phyloP scores from a whole-genome alignment of 2,797 vertebrate species.

The Anomalospiza imberbis region DNA sequence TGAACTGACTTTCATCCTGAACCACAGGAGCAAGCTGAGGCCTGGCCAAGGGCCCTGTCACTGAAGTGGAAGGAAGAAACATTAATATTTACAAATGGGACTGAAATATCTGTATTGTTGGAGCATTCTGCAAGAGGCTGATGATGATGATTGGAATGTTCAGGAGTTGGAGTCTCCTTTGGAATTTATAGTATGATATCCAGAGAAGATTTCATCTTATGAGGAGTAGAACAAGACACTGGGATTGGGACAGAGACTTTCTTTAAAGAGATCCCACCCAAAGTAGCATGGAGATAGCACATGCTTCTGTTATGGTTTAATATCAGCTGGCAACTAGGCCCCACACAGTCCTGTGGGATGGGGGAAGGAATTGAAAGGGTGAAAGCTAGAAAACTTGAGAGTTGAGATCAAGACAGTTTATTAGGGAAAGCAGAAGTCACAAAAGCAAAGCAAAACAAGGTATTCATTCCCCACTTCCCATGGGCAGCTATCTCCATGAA shows the following conservation, averaged over 20 bases:
- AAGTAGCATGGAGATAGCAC: background rate
- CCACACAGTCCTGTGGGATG: background rate
- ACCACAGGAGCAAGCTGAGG: background rate
- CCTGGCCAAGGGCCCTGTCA: background rate
- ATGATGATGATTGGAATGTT: background rate
- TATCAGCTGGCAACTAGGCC: background rate
- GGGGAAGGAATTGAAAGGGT: background rate
- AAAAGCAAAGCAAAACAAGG: background rate
- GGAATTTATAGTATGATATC: background rate
- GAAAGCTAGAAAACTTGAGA: background rate
- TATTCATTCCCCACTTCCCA: background rate
- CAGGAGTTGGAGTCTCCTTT: background rate
- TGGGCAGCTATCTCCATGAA: fast-evolving
- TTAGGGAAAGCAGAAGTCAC: background rate
- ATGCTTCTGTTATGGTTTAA: background rate
- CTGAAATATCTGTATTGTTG: background rate
- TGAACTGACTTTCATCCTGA: background rate
- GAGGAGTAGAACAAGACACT: background rate
- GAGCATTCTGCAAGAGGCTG: background rate
- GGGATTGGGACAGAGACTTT: background rate
- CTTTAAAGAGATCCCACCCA: background rate
- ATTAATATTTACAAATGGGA: background rate
- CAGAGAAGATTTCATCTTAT: background rate
- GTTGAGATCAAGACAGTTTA: background rate
- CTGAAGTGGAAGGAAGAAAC: background rate